These are phyloP conservation scores for Pentalonia nigronervosa DNA, from an alignment of 1,140 invertebrate genomes.

Conservation along the genomic window DNA sequence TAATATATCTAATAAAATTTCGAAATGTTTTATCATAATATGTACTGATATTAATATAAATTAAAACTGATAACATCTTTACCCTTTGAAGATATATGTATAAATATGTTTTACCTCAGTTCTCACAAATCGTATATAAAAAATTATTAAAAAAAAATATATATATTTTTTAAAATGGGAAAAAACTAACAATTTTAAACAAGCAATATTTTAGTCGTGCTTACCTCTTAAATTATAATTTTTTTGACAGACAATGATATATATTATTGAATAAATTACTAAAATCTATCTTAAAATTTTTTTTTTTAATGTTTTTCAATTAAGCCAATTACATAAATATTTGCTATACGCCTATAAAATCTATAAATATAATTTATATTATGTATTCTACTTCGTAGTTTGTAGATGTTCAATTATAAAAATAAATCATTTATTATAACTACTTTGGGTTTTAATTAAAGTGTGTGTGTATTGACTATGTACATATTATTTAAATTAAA, in stretches of 20 bases:
- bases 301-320: background rate
- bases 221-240: background rate
- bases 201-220: background rate
- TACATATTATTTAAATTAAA: background rate
- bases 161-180: background rate
- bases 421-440: background rate
- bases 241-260: too few relatives aligned
- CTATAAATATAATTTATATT: slow-evolving; percentile 4
- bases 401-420: background rate
- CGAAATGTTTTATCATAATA: background rate
- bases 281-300: too few relatives aligned
- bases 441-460: background rate
- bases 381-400: background rate
- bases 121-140: background rate
- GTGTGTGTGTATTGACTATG: background rate
- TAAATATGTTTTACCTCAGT: background rate
- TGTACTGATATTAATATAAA: background rate
- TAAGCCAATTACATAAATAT: background rate
- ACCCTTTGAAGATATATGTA: background rate
- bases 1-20: slow-evolving; percentile 1
- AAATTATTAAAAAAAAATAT: background rate
- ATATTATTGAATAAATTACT: background rate
- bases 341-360: background rate
- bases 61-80: background rate
- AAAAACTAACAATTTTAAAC: background rate